Percentiles rank a stretch among this genome's conserved stretches.
These are phyloP conservation scores for Oryzias javanicus DNA, from an alignment of 2,113 vertebrate genomes.

Conservation along the genomic window DNA sequence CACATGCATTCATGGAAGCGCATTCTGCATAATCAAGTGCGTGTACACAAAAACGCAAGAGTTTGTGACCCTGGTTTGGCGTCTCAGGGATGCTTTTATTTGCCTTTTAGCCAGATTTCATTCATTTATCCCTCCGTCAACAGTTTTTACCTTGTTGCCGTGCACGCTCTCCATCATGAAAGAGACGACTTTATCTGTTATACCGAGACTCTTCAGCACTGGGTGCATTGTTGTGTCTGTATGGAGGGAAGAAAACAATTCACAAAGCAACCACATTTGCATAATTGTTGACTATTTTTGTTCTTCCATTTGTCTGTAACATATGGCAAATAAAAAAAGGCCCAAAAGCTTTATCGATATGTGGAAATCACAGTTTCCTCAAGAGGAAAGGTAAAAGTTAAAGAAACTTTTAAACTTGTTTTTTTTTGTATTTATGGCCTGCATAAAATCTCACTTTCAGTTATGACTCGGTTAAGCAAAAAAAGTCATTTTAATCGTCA, in stretches of 20 bases:
- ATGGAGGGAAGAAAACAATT: conserved; percentile 25
- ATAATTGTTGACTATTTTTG: conserved; percentile 31
- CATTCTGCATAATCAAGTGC: conserved; percentile 10
- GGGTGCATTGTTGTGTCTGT: conserved; percentile 87
- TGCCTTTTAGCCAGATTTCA: conserved; percentile 1
- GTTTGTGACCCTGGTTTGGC: conserved; percentile 5
- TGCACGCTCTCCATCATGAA: conserved; percentile 80
- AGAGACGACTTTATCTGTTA: conserved; percentile 81
- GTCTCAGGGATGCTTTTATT: conserved; percentile 13
- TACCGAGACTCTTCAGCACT: conserved; percentile 81
- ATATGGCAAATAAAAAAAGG: conserved; percentile 36
- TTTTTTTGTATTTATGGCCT: conserved; percentile 14
- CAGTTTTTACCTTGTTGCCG: conserved; percentile 80
- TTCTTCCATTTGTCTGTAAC: conserved; percentile 23
- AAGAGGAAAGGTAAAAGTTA: conserved; percentile 3
- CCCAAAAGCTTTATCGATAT: conserved; percentile 4
- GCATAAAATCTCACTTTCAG: neutral
- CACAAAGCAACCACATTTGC: conserved; percentile 37
- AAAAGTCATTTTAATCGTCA: neutral
- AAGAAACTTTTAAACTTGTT: conserved; percentile 7
- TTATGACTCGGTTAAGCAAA: conserved; percentile 1
- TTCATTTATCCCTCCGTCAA: conserved; percentile 20
- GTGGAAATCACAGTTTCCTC: conserved; percentile 24
- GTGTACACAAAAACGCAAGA: conserved; percentile 5
- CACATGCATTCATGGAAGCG: conserved; percentile 23